Conservation (phyloP, 2,113 vertebrate genomes). For the Pterocles burchelli region DNA sequence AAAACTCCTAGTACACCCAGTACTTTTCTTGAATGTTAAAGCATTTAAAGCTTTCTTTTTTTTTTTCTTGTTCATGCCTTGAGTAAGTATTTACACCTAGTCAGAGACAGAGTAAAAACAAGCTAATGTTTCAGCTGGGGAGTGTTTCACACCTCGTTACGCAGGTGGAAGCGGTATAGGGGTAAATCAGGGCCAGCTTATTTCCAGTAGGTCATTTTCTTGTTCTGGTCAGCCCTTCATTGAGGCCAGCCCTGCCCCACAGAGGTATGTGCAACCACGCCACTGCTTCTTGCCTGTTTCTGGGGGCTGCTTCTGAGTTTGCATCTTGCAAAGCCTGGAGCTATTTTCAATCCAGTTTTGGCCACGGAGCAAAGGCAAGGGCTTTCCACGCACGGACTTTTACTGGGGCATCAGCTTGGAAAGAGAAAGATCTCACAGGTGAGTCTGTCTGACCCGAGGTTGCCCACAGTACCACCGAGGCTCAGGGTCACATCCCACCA, state of each 20-base stretch:
- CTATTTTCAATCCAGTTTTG: not conserved
- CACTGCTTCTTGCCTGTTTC: not conserved
- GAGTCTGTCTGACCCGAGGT: not conserved
- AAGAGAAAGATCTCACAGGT: not conserved
- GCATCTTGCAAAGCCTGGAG: not conserved
- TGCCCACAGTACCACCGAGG: accelerated
- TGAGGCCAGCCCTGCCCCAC: conserved; percentile 30
- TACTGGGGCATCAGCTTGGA: not conserved
- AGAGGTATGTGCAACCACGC: not conserved
- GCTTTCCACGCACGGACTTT: not conserved
- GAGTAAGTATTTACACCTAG: conserved; percentile 32
- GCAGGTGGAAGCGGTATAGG: not conserved
- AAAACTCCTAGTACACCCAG: conserved; percentile 54
- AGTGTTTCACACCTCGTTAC: conserved; percentile 9
- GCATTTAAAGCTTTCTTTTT: not conserved
- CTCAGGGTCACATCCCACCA: not conserved
- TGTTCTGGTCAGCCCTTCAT: not conserved
- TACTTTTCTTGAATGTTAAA: conserved; percentile 60
- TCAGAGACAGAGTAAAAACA: not conserved
- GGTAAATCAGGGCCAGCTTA: not conserved
- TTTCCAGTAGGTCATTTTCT: conserved; percentile 41
- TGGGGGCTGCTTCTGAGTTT: conserved; percentile 11
- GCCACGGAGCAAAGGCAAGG: not conserved
- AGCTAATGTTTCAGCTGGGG: not conserved
- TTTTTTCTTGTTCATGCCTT: not conserved